Conservation (phyloP, 2,888 invertebrate species). For the Gymnosoma rotundatum region DNA sequence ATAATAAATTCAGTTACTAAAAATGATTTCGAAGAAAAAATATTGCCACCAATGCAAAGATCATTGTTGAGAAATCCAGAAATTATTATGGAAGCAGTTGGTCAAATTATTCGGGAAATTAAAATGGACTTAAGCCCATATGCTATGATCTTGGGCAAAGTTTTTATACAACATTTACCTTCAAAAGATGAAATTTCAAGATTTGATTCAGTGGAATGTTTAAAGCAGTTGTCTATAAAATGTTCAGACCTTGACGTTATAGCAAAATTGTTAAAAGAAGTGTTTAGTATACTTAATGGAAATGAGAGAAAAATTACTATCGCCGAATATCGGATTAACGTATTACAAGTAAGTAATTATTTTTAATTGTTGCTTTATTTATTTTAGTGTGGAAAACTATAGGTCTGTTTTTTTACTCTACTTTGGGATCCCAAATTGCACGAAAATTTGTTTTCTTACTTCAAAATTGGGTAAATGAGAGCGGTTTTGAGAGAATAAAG, state of each 20-base stretch:
- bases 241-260: slow-evolving; percentile 87
- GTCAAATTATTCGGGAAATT: slow-evolving; percentile 88
- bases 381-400: no score
- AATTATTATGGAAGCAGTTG: slow-evolving; percentile 91
- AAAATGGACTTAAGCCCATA: slow-evolving; percentile 90
- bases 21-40: slow-evolving; percentile 87
- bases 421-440: no score
- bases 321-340: slow-evolving; percentile 93
- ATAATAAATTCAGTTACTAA: slow-evolving; percentile 86
- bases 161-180: slow-evolving; percentile 91
- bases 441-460: no score
- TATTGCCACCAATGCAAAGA: slow-evolving; percentile 94
- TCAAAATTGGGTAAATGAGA: no score
- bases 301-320: slow-evolving; percentile 95
- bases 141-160: slow-evolving; percentile 90
- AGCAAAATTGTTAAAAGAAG: slow-evolving; percentile 86
- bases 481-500: no score
- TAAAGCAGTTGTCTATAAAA: slow-evolving; percentile 87
- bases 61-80: slow-evolving; percentile 97
- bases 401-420: no score
- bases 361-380: no score
- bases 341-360: slow-evolving; percentile 85
- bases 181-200: slow-evolving; percentile 92
- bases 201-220: slow-evolving; percentile 88
- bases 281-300: slow-evolving; percentile 92